phyloP scores from a whole-genome alignment of 2,113 vertebrate genomes.

The Sclerurus mexicanus region DNA sequence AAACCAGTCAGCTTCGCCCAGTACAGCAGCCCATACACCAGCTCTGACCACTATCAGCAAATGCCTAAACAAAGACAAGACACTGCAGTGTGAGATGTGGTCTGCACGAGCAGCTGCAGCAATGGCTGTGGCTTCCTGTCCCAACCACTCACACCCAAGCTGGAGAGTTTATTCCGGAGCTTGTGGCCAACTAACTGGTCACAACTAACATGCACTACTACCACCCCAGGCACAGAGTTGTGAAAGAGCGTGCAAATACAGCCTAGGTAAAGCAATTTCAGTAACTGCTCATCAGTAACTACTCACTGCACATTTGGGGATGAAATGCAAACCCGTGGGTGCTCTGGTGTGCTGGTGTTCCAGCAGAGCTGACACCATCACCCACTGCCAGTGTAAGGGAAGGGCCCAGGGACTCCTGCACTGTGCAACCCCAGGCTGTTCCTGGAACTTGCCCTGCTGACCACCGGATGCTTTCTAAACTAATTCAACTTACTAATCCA shows the following conservation, averaged over 20 bases:
- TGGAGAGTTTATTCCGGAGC: not conserved
- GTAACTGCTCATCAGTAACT: not conserved
- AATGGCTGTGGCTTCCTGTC: not conserved
- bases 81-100: not conserved
- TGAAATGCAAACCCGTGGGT: not conserved
- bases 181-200: not conserved
- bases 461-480: not conserved
- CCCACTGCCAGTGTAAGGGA: not conserved
- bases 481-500: not conserved
- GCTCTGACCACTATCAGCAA: not conserved
- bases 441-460: not conserved
- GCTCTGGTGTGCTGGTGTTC: not conserved
- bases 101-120: not conserved
- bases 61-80: not conserved
- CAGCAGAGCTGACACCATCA: not conserved
- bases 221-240: not conserved
- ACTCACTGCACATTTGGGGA: not conserved
- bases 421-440: not conserved
- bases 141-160: not conserved
- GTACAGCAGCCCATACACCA: not conserved
- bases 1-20: not conserved
- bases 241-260: not conserved
- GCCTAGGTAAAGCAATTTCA: not conserved
- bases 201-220: not conserved
- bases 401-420: not conserved